Percentiles rank a stretch among this genome's conserved stretches.
Evolutionary conservation across 2,113 vertebrate species (phyloP).

Genomic region (Sceloporus tristichus): DNA sequence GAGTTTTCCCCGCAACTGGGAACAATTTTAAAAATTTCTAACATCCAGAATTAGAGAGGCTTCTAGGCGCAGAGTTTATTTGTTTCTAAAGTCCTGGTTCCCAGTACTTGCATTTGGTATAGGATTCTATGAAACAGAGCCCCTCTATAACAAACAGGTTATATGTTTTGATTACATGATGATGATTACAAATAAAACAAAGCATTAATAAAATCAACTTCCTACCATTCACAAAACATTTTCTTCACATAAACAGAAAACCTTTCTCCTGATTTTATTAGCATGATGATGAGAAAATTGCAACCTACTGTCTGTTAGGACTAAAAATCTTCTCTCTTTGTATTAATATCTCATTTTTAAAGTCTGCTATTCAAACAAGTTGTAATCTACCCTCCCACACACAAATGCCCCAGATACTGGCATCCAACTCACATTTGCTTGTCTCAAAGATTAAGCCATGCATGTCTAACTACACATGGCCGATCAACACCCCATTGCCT

Average conservation of each 20-base stretch:
- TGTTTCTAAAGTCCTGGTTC: background rate
- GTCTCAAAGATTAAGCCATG: background rate
- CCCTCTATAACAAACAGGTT: constrained; percentile 42
- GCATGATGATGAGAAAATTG: constrained; percentile 4
- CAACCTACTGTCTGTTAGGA: constrained; percentile 26
- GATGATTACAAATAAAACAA: background rate
- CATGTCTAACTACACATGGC: background rate
- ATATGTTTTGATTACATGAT: constrained; percentile 27
- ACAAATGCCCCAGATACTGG: background rate
- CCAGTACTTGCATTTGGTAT: background rate
- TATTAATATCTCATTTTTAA: constrained; percentile 35
- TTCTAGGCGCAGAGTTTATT: background rate
- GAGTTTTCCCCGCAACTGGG: too few relatives aligned
- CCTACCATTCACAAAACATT: constrained; percentile 33
- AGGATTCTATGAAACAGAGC: constrained; percentile 14
- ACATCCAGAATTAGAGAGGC: background rate
- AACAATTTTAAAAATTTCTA: background rate
- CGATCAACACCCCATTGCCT: constrained; percentile 27
- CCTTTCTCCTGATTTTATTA: constrained; percentile 20
- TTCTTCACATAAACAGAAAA: constrained; percentile 6
- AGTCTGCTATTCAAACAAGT: constrained; percentile 26
- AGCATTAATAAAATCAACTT: constrained; percentile 7
- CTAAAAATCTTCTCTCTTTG: too few relatives aligned
- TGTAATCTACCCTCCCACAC: background rate
- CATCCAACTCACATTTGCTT: background rate